phyloP scores from a whole-genome alignment of 2,113 vertebrate species.

The Notothenia rossii region DNA sequence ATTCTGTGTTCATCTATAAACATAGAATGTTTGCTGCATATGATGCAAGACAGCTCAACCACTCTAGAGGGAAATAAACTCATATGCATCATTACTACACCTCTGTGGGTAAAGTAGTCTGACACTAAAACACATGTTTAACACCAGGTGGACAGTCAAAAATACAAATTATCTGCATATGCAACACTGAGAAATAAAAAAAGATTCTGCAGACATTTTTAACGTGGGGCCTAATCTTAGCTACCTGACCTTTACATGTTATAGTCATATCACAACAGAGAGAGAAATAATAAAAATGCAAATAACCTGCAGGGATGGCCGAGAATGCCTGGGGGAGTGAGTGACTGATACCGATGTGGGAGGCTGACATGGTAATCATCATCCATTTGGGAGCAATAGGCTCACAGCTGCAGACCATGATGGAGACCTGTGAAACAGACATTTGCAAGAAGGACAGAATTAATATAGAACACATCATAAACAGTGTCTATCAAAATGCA shows the following conservation, averaged over 20 bases:
- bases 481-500: not conserved
- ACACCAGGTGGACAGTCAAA: not conserved
- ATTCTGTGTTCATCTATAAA: not conserved
- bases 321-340: conserved; percentile 4
- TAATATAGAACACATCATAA: not conserved
- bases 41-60: not conserved
- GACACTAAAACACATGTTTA: not conserved
- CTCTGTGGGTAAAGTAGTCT: not conserved
- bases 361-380: conserved; percentile 44
- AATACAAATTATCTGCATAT: not conserved
- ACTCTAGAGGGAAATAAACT: too few species aligned
- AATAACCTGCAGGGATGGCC: conserved; percentile 56
- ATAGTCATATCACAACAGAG: not conserved
- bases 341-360: conserved; percentile 28
- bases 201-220: not conserved
- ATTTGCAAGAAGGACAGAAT: conserved; percentile 8
- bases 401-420: conserved; percentile 38
- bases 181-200: not conserved
- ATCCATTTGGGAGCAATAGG: conserved; percentile 59
- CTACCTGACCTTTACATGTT: not conserved
- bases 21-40: too few species aligned
- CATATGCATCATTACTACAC: not conserved
- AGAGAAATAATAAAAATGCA: conserved; percentile 15
- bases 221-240: not conserved
- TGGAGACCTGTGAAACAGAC: conserved; percentile 51